Conservation (phyloP, 2,888 invertebrate genomes). For the Andrena trimmerana region DNA sequence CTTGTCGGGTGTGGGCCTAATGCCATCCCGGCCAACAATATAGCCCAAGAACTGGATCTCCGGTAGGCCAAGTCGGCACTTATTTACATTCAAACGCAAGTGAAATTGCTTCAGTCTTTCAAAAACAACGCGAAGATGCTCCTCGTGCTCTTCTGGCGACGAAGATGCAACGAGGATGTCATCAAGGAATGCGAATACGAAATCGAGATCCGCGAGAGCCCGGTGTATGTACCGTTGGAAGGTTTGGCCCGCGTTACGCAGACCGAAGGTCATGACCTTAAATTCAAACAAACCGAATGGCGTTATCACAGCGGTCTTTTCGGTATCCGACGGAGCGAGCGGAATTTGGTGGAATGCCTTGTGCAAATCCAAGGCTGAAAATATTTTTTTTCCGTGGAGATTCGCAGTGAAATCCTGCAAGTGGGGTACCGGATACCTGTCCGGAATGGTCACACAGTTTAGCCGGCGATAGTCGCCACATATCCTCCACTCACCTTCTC, state of each 20-base stretch:
- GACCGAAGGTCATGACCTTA: background rate
- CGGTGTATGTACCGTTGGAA: background rate
- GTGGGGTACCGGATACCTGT: background rate
- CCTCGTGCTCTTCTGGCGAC: background rate
- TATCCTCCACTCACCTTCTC: background rate
- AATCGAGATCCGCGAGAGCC: background rate
- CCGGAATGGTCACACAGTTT: background rate
- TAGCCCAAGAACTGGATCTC: background rate
- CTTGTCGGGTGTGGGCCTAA: background rate
- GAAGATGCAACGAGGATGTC: background rate
- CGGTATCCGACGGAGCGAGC: background rate
- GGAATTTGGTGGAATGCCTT: background rate
- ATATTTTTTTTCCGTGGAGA: background rate
- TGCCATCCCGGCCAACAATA: background rate
- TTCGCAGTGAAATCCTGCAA: background rate
- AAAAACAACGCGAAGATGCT: background rate
- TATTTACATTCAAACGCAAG: background rate
- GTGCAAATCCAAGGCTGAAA: background rate
- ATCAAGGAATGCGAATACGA: background rate
- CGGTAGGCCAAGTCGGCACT: background rate
- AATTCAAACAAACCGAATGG: background rate
- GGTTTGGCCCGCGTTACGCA: background rate
- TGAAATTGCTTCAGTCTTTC: background rate
- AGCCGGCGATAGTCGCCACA: background rate
- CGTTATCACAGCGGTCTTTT: background rate